Conservation (phyloP, 2,113 vertebrate species). For the Atherinomorus stipes region DNA sequence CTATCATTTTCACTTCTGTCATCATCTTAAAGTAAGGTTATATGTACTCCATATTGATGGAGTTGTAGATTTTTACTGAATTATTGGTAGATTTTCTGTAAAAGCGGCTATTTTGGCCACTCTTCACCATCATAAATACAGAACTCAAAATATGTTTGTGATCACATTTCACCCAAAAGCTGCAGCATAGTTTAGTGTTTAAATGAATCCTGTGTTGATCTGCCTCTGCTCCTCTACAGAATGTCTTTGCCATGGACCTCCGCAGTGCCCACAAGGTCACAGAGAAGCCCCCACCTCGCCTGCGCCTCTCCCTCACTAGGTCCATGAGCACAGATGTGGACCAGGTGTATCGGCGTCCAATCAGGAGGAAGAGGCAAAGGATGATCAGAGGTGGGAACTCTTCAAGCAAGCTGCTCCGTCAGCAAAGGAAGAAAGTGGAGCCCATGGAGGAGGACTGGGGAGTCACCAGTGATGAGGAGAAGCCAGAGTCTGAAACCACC, state of each 20-base stretch:
- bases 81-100: too few relatives aligned
- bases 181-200: too few relatives aligned
- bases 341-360: slow-evolving; percentile 70
- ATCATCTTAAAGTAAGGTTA: neutral
- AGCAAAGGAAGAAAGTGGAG: slow-evolving; percentile 46
- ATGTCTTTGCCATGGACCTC: slow-evolving; percentile 95
- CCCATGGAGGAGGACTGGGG: slow-evolving; percentile 59
- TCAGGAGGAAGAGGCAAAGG: slow-evolving; percentile 67
- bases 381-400: slow-evolving; percentile 24
- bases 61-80: too few relatives aligned
- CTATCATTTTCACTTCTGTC: neutral
- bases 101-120: too few relatives aligned
- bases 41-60: too few relatives aligned
- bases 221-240: slow-evolving; percentile 75
- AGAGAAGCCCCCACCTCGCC: slow-evolving; percentile 82
- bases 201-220: neutral
- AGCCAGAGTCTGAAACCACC: slow-evolving; percentile 57
- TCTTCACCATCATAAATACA: too few relatives aligned
- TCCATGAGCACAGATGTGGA: slow-evolving; percentile 80
- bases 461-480: slow-evolving; percentile 64
- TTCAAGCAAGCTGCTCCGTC: slow-evolving; percentile 28
- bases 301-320: slow-evolving; percentile 84
- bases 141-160: too few relatives aligned
- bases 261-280: slow-evolving; percentile 90
- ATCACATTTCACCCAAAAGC: too few relatives aligned